A percentile compares a stretch with the other conserved stretches of the same genome.
Conservation (phyloP, 37 sponge, comb jelly and placozoan genomes). For the Agelas oroides region DNA sequence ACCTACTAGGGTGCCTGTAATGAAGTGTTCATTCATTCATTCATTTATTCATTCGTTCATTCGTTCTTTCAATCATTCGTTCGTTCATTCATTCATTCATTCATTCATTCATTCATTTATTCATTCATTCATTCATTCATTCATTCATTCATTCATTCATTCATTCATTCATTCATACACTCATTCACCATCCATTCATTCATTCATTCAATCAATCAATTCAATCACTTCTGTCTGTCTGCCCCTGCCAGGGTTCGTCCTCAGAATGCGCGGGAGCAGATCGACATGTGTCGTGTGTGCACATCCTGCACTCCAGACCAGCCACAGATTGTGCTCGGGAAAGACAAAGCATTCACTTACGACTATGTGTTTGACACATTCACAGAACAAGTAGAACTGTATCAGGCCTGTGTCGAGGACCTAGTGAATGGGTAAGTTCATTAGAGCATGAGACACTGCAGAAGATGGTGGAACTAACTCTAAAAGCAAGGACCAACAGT, state of each 20-base stretch:
- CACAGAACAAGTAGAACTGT: constrained; percentile 70
- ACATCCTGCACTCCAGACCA: constrained; percentile 80
- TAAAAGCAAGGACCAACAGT: too few species aligned
- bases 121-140: not conserved
- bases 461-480: too few species aligned
- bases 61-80: too few species aligned
- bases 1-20: too few species aligned
- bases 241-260: constrained; percentile 85
- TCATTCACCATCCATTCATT: not conserved
- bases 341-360: constrained; percentile 96
- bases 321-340: constrained; percentile 92
- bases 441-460: too few species aligned
- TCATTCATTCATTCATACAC: not conserved
- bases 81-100: too few species aligned
- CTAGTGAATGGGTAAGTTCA: constrained; percentile 90
- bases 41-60: too few species aligned
- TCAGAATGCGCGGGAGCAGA: constrained; percentile 86
- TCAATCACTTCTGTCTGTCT: not conserved
- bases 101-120: too few species aligned
- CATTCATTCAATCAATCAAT: too few species aligned
- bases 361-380: constrained; percentile 91
- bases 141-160: constrained; percentile 42
- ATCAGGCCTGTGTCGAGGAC: constrained; percentile 64
- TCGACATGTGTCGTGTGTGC: constrained; percentile 92
- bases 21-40: too few species aligned